Evolutionary conservation across 2,797 vertebrate genomes (phyloP).

Genomic region (Protosalanx chinensis): DNA sequence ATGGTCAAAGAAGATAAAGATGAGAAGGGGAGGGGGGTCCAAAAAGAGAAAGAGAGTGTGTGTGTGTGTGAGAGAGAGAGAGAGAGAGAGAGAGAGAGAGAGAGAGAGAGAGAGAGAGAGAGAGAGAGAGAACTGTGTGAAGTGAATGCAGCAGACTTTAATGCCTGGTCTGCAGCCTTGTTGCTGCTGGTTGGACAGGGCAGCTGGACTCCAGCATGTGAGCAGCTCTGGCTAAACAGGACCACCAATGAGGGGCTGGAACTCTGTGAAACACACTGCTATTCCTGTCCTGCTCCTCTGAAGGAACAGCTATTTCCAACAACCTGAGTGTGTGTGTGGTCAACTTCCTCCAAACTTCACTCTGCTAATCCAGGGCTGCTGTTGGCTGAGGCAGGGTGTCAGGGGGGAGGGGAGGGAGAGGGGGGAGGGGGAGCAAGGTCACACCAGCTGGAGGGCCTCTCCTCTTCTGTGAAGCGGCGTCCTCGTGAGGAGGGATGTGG

Average conservation of each 20-base stretch:
- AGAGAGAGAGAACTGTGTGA: background rate
- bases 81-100: background rate
- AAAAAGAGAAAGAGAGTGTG: conserved; percentile 22
- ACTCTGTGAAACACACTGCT: conserved; percentile 29
- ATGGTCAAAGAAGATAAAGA: background rate
- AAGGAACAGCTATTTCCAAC: conserved; percentile 49
- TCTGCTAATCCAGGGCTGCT: conserved; percentile 32
- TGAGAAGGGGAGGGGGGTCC: conserved; percentile 12
- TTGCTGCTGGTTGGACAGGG: background rate
- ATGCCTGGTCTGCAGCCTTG: background rate
- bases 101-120: too few relatives aligned
- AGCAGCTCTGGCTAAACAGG: background rate
- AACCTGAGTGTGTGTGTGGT: conserved; percentile 4
- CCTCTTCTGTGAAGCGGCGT: conserved; percentile 17
- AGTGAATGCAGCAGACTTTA: background rate
- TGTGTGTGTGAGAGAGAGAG: background rate
- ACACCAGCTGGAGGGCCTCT: conserved; percentile 27
- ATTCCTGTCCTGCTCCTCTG: conserved; percentile 20
- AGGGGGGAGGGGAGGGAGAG: conserved; percentile 24
- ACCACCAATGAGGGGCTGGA: background rate
- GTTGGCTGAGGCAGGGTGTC: conserved; percentile 14
- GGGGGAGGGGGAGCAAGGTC: conserved; percentile 40
- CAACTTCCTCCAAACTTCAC: conserved; percentile 53
- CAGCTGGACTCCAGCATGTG: too few relatives aligned
- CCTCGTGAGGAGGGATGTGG: conserved; percentile 7